Evolutionary conservation across 1,140 invertebrate genomes (phyloP).

Genomic region (Orchesella cincta): DNA sequence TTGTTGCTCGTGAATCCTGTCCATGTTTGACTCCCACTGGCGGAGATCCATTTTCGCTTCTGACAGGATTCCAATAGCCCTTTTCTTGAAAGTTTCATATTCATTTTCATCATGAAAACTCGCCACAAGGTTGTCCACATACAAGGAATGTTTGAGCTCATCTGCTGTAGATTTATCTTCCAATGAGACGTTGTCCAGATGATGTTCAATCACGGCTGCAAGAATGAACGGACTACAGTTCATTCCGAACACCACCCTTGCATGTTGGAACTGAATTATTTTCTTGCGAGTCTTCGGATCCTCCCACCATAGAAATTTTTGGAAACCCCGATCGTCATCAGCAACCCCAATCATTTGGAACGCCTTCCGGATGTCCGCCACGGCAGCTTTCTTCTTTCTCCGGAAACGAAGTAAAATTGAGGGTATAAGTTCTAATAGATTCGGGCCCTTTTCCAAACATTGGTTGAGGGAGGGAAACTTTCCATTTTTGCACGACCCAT

Average conservation of each 20-base stretch:
- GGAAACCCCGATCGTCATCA: neutral
- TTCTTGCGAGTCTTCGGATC: constrained; percentile 32
- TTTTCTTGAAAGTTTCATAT: neutral
- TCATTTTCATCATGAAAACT: neutral
- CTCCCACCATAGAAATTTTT: constrained; percentile 44
- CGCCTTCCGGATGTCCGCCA: neutral
- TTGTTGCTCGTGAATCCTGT: neutral
- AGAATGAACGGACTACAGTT: constrained; percentile 41
- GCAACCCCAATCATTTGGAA: neutral
- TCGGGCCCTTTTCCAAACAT: constrained; percentile 54
- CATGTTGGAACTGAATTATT: constrained; percentile 45
- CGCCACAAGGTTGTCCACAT: constrained; percentile 7
- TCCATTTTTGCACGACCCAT: constrained; percentile 48
- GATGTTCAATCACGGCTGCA: constrained; percentile 17
- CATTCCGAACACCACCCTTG: constrained; percentile 50
- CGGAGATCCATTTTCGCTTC: neutral
- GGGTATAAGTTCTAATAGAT: constrained; percentile 56
- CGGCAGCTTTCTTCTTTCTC: constrained; percentile 36
- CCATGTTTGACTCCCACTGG: neutral
- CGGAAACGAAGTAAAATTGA: constrained; percentile 55
- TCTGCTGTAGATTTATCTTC: neutral
- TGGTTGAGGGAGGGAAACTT: constrained; percentile 53
- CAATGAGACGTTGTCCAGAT: too few relatives aligned
- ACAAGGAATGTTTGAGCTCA: neutral
- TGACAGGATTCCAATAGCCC: neutral